These are phyloP conservation scores for Drosophila robusta DNA, from an alignment of 2,888 invertebrate species.

Conservation along the genomic window DNA sequence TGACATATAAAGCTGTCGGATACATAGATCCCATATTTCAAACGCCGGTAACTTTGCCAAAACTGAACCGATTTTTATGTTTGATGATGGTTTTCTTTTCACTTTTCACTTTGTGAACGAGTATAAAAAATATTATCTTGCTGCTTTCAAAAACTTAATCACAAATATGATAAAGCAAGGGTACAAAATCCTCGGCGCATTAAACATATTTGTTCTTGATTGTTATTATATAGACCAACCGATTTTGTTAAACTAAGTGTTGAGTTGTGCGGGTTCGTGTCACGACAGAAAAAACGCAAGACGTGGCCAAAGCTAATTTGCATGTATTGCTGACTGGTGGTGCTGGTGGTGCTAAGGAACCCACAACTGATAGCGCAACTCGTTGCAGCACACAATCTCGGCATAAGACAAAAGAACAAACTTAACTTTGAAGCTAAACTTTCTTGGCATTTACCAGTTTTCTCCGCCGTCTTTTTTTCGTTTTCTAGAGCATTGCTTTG, in stretches of 20 bases:
- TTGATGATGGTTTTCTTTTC: too few relatives aligned
- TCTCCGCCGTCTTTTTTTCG: conserved; percentile 13
- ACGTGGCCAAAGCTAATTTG: conserved; percentile 19
- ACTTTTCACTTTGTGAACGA: too few relatives aligned
- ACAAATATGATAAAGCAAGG: too few relatives aligned
- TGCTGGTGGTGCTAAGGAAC: background rate
- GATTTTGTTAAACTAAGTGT: too few relatives aligned
- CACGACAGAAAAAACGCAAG: background rate
- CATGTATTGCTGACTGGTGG: conserved; percentile 12
- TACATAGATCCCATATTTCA: too few relatives aligned
- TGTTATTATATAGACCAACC: background rate
- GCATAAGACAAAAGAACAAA: conserved; percentile 43
- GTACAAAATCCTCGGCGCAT: too few relatives aligned
- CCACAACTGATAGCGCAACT: conserved; percentile 46
- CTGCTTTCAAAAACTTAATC: too few relatives aligned
- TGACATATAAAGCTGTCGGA: too few relatives aligned
- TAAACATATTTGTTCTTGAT: too few relatives aligned
- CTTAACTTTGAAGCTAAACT: conserved; percentile 53
- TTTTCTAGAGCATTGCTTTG: conserved; percentile 63
- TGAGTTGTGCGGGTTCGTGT: conserved; percentile 6
- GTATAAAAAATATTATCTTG: too few relatives aligned
- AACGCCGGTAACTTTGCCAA: too few relatives aligned
- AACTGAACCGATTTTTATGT: too few relatives aligned
- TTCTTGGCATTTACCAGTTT: conserved; percentile 47
- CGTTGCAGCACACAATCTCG: conserved; percentile 44